Evolutionary conservation across 2,113 vertebrate species (phyloP).

Genomic region (Gymnorhina tibicen): DNA sequence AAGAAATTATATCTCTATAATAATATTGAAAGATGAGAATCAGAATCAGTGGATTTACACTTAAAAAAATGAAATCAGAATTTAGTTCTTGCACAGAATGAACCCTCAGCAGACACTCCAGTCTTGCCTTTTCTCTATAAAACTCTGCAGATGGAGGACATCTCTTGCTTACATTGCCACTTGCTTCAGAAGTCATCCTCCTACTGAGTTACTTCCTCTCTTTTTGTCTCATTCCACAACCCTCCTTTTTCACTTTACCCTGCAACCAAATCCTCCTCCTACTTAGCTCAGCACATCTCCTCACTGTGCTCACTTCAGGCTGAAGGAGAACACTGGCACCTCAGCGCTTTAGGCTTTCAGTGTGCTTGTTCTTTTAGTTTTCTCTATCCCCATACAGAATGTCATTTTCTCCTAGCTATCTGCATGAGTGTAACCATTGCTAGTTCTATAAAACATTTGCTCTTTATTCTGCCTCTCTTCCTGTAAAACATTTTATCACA

Average conservation of each 20-base stretch:
- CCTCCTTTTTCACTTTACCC: not conserved
- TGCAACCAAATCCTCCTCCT: not conserved
- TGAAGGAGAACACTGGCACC: not conserved
- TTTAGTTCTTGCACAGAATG: not conserved
- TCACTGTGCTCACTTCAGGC: not conserved
- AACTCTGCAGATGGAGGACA: not conserved
- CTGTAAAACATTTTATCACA: not conserved
- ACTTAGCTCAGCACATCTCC: not conserved
- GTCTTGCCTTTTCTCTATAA: not conserved
- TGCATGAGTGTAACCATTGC: not conserved
- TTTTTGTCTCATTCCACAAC: not conserved
- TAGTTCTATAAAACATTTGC: not conserved
- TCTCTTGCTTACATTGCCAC: not conserved
- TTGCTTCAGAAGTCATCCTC: not conserved
- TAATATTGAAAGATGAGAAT: not conserved
- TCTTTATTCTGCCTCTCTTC: slow-evolving; percentile 24
- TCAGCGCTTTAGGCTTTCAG: not conserved
- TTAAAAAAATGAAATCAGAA: not conserved
- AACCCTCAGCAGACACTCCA: not conserved
- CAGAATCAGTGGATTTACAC: not conserved
- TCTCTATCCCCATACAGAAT: not conserved
- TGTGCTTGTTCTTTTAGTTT: not conserved
- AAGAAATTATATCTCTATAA: not conserved
- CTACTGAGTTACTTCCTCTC: not conserved
- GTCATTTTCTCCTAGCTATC: not conserved